Evolutionary conservation across 92 coral and sea anemone genomes (phyloP).

Genomic region (Phenganax marumi): DNA sequence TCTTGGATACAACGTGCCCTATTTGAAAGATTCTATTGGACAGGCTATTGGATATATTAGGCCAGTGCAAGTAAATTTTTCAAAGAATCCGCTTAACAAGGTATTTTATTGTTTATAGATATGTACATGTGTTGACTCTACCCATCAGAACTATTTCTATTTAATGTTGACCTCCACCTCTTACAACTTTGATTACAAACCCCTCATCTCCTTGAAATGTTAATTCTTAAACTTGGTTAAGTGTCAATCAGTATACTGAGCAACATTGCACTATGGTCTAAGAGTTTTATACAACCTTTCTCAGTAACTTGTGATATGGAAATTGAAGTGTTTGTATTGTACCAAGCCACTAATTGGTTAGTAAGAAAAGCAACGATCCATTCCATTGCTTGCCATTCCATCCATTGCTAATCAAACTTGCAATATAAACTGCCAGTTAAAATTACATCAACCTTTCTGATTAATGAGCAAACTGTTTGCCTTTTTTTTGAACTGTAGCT

Average conservation of each 20-base stretch:
- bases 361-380: background rate
- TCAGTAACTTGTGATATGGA: background rate
- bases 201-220: background rate
- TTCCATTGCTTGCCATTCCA: no score
- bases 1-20: slow-evolving; percentile 43
- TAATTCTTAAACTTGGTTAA: no score
- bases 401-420: background rate
- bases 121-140: background rate
- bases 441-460: background rate
- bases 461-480: background rate
- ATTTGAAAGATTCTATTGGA: slow-evolving; percentile 42
- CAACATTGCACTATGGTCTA: background rate
- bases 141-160: background rate
- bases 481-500: background rate
- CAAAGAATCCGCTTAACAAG: slow-evolving; percentile 13
- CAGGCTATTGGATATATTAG: slow-evolving; percentile 55
- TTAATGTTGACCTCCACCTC: background rate
- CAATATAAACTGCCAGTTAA: background rate
- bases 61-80: slow-evolving; percentile 44
- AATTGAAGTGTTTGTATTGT: background rate
- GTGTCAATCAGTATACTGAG: background rate
- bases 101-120: slow-evolving; percentile 27
- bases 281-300: background rate
- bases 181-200: background rate
- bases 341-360: background rate